These are phyloP conservation scores for Diuraphis noxia DNA, from an alignment of 1,140 invertebrate genomes.

Conservation along the genomic window DNA sequence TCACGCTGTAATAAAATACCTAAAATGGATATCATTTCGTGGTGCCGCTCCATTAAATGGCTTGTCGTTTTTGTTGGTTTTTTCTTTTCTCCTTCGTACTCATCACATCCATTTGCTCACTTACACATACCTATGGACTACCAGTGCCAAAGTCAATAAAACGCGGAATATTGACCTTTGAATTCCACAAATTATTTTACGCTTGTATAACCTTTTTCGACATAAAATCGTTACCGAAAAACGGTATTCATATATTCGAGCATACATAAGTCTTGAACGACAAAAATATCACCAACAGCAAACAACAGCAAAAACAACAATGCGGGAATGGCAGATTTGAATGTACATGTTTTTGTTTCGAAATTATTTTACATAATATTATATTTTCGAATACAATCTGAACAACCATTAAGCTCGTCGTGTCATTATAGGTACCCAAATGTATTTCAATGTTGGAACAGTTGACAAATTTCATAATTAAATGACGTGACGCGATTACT, in stretches of 20 bases:
- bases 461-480: background rate
- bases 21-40: background rate
- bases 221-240: constrained; percentile 24
- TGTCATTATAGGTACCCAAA: background rate
- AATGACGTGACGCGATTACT: background rate
- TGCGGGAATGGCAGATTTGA: too few relatives aligned
- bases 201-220: constrained; percentile 13
- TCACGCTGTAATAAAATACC: constrained; percentile 1
- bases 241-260: background rate
- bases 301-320: background rate
- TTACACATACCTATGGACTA: background rate
- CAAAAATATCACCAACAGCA: background rate
- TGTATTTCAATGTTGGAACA: background rate
- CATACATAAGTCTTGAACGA: background rate
- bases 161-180: constrained; percentile 11
- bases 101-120: background rate
- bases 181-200: constrained; percentile 6
- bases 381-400: too few relatives aligned
- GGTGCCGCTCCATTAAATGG: background rate
- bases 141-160: constrained; percentile 24
- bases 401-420: too few relatives aligned
- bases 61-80: background rate
- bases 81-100: background rate
- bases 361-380: too few relatives aligned
- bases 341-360: too few relatives aligned